phyloP scores from a whole-genome alignment of 2,888 invertebrate genomes.

The Cephus nigrinus region DNA sequence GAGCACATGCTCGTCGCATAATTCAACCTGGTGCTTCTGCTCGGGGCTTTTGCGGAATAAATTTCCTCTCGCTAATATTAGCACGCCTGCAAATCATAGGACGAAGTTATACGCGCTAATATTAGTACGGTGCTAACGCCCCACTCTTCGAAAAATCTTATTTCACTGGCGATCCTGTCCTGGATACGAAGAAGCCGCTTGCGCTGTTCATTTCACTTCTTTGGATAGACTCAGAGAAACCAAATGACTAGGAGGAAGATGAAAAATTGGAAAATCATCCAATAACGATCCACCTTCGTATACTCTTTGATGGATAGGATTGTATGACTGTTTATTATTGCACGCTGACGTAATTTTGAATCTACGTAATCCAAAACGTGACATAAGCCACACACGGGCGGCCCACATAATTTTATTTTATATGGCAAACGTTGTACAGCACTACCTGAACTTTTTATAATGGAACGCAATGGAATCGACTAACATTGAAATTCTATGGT shows the following conservation, averaged over 20 bases:
- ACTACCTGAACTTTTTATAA: background rate
- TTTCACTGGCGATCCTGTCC: background rate
- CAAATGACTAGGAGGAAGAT: background rate
- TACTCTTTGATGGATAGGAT: background rate
- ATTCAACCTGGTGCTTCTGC: background rate
- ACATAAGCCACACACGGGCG: slow-evolving; percentile 15
- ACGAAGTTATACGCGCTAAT: background rate
- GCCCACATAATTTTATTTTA: slow-evolving; percentile 18
- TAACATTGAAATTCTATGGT: background rate
- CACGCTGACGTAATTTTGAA: slow-evolving; percentile 26
- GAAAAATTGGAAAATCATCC: background rate
- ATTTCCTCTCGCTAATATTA: background rate
- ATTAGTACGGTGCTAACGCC: background rate
- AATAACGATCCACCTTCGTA: background rate
- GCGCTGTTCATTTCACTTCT: slow-evolving; percentile 5
- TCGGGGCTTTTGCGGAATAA: background rate
- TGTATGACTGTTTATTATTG: background rate
- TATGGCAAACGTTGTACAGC: background rate
- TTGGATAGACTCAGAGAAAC: background rate
- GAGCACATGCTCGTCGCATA: background rate
- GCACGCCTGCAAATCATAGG: background rate
- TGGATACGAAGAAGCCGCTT: background rate
- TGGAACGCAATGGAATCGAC: background rate
- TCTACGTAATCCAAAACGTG: slow-evolving; percentile 19
- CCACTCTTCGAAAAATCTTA: background rate